These are phyloP conservation scores for Pachyramphus minor DNA, from an alignment of 2,113 vertebrate genomes.

Conservation along the genomic window DNA sequence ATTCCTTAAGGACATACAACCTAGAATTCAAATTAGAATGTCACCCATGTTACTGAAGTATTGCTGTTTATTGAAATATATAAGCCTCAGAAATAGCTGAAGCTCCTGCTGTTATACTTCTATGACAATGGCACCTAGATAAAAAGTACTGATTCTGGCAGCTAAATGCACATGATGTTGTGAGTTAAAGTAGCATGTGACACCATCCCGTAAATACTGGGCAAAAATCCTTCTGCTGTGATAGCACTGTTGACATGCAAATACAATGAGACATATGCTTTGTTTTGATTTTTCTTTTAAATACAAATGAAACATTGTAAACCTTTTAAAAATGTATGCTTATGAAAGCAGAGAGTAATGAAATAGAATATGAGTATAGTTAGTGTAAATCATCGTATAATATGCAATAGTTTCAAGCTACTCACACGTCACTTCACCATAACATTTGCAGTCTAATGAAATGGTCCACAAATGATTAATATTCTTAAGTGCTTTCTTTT, in stretches of 20 bases:
- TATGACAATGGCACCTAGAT: constrained; percentile 15
- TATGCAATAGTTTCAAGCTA: constrained; percentile 41
- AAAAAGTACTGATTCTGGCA: constrained; percentile 44
- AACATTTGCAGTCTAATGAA: constrained; percentile 54
- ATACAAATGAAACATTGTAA: constrained; percentile 40
- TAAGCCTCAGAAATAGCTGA: background rate
- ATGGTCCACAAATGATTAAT: constrained; percentile 63
- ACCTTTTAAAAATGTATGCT: constrained; percentile 36
- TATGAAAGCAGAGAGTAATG: constrained; percentile 30
- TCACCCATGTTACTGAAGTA: background rate
- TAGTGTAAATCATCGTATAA: constrained; percentile 42
- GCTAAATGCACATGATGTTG: constrained; percentile 10
- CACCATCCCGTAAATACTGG: constrained; percentile 37
- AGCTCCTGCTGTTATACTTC: constrained; percentile 19
- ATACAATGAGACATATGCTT: constrained; percentile 47
- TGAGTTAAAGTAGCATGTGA: constrained; percentile 36
- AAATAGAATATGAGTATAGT: constrained; percentile 36
- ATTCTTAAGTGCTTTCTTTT: constrained; percentile 61
- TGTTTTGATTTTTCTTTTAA: constrained; percentile 53
- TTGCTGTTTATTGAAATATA: background rate
- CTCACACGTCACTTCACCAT: constrained; percentile 19
- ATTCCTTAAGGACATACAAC: background rate
- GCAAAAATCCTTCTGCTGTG: constrained; percentile 47
- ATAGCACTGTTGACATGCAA: constrained; percentile 16
- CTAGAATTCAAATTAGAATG: background rate